Base-by-base conservation (phyloP, 2,113 vertebrate species). In the Sphaerodactylus townsendi region DNA sequence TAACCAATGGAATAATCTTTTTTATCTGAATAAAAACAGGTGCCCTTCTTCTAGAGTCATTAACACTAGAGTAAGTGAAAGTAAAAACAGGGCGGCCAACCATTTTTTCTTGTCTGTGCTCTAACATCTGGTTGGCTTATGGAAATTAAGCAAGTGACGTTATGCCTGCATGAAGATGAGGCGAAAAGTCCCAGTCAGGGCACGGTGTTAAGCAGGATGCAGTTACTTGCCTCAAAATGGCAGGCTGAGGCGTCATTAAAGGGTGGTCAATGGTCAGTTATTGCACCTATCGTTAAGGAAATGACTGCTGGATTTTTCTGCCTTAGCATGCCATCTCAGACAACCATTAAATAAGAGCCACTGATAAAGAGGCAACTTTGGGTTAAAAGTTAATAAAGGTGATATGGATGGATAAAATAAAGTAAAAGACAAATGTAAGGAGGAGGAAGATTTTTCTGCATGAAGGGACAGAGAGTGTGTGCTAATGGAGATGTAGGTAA, bases 1-100 rank as follows among this genome's bases (percentile, higher is more conserved):
- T 30, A 73, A 46, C 71, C 23, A 28, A 14, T 2, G 13, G 10
- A 73, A 14, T 30, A 25, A 0, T 0, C 71, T 77, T 46, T 44
- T 25, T 5, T 1, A 41, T 66, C 50, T 65, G 0, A 0, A 1
- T 66, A 11, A 8, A 39, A 33, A 2, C 1, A 56, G 19, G 35
- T 81, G 39, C 39, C n/a, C 65, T 10, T 68, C 2, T 5, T 25
- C 3, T 0, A 0, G 46, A 59, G 25, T 9, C 44, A 56, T 7
- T 5, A 1, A 70, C 0, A 21, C 37, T 11, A 2, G 6, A 50
- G 21, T 46, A 39, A 7, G 46, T 59, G 15, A 21, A 0, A 15
- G 17, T 72, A 30, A 30, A 72, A 23, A 46, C 28, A 44, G 11
- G 25, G 39, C 2, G 23, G 15, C 23, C 70, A 44, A 25, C 56